Evolutionary conservation across 2,797 vertebrate genomes (phyloP), one percentile per base, ranked within the genome.

Genomic region (Acipenser oxyrinchus): DNA sequence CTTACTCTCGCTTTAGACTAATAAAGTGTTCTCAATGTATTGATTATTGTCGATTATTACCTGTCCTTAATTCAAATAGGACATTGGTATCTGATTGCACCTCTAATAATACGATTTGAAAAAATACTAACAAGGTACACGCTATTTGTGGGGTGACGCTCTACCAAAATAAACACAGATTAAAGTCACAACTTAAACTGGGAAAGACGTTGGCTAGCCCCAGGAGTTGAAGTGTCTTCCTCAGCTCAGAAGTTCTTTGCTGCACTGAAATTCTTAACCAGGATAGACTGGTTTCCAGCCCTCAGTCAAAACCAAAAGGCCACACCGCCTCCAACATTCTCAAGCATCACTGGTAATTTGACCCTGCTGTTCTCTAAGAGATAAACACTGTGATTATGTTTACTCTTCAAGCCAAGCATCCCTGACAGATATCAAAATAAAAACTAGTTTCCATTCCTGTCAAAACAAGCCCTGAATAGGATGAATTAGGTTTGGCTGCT

Each of bases 321-420:
- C 18, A 59, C 55, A 7, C 5, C 8, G 64, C 52, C 13, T 65
- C 51, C 53, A 49, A 11, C 65, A 59, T 12, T 48, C 52, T 49
- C 65, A 37, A 9, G 37, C 65, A 49, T 64, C 49, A 13, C 8
- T 48, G n/a, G 12, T 62, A 71, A 71, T 71, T 69, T 66, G 51
- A 60, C 55, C 71, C 68, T 73, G 70, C 72, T 74, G 69, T 61
- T 66, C 66, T 72, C 11, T 66, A 52, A 12, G 67, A 64, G 66
- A 71, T 72, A 77, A 75, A 75, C 69, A 68, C 64, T 18, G 62
- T 75, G 68, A 75, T 75, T 71, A 66, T 71, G 73, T 72, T 77
- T 66, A 60, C 37, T 58, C 53, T 49, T 65, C 52, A 63, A 65
- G 58, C 60, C 66, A 60, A 71, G 70, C 70, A 64, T 62, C 65